These are phyloP conservation scores for Leptodirus hochenwartii DNA, from an alignment of 2,888 invertebrate species.

Conservation along the genomic window DNA sequence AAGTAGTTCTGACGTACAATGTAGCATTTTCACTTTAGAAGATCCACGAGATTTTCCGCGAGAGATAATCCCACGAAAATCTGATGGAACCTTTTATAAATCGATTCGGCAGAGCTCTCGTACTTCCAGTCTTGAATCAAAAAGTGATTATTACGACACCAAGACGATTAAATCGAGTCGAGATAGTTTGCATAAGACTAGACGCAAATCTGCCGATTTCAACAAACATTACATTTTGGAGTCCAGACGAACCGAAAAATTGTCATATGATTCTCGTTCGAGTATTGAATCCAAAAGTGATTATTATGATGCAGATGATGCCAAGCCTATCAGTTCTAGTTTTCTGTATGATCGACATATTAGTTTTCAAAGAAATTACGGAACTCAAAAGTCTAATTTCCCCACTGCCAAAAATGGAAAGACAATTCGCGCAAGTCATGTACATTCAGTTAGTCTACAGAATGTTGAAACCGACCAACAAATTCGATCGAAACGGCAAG, in stretches of 20 bases:
- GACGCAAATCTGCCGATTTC: too few species aligned
- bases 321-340: conserved; percentile 11
- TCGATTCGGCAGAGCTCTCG: conserved; percentile 47
- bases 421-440: too few species aligned
- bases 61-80: conserved; percentile 51
- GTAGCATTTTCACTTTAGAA: conserved; percentile 61
- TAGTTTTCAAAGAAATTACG: conserved; percentile 26
- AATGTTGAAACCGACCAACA: conserved; percentile 51
- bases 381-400: conserved; percentile 18
- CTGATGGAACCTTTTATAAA: conserved; percentile 55
- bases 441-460: conserved; percentile 49
- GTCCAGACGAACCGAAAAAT: conserved; percentile 30
- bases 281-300: conserved; percentile 49
- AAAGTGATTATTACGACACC: conserved; percentile 48
- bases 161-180: conserved; percentile 44
- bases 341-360: conserved; percentile 23
- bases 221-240: conserved; percentile 24
- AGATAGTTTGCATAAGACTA: conserved; percentile 28
- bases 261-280: conserved; percentile 39
- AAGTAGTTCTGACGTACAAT: conserved; percentile 47
- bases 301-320: conserved; percentile 35
- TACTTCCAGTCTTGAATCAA: conserved; percentile 51
- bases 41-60: conserved; percentile 56
- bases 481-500: conserved; percentile 31
- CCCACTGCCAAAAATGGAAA: conserved; percentile 8